Base-by-base conservation (phyloP, 2,888 invertebrate species). In the Mongoloraphidia duomilia region DNA sequence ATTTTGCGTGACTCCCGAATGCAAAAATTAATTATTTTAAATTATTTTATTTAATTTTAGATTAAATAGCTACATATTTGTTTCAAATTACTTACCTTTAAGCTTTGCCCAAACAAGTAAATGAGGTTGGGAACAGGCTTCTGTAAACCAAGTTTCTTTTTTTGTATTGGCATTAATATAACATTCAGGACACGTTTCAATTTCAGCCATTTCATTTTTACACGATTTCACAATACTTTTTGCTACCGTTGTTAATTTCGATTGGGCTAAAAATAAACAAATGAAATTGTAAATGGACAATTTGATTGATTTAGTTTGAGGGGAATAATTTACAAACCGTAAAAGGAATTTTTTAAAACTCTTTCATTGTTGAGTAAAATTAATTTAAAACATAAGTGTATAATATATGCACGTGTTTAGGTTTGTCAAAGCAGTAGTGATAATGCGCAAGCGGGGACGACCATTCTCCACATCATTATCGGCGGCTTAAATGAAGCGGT, bases 41-140 rank as follows among this genome's bases (percentile, higher is more conserved):
- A n/a, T n/a, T n/a, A n/a, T n/a, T n/a, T n/a, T n/a, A n/a, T n/a
- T n/a, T n/a, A n/a, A 17, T 26, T 26, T 26, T 26, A 26, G 26
- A 26, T 26, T 26, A 26, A 26, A 26, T 5, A 26, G 26, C 6
- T 26, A n/a, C n/a, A n/a, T n/a, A 6, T 26, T 11, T n/a, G 6
- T 6, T n/a, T 11, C 8, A 34, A 4, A 9, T 14, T 34, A 12
- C 46, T 42, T 59, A 67, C 82, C 95, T 72, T 94, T 93, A 10
- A 96, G 72, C 65, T 95, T 94, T 1, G 96, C 96, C 96, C 96
- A 97, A 1, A 96, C 82, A 49, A 96, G 67, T 12, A 89, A 71
- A 70, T 96, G 95, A 0, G 94, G 94, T 49, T 80, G 82, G 17
- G 84, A 82, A 68, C 95, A 95, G 2, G 91, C 89, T 61, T 92